phyloP scores from a whole-genome alignment of 1,140 invertebrate species.

The Anadara kagoshimensis region DNA sequence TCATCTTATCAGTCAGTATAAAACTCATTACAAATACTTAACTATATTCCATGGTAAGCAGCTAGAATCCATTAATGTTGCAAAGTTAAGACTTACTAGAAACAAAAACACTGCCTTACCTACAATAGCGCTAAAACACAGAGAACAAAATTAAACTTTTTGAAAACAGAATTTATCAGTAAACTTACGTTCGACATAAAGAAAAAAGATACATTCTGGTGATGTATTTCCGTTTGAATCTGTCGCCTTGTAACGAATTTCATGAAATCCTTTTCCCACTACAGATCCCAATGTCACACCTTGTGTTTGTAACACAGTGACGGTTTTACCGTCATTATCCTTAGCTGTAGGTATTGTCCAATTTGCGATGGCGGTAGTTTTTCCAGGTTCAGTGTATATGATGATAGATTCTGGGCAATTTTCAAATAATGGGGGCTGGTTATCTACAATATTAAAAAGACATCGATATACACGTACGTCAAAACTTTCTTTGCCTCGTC shows the following conservation, averaged over 20 bases:
- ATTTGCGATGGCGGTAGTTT: background rate
- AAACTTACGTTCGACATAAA: slow-evolving; percentile 27
- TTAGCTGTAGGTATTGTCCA: slow-evolving; percentile 15
- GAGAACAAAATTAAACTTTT: too few relatives aligned
- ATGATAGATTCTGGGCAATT: background rate
- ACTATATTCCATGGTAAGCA: too few relatives aligned
- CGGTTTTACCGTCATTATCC: slow-evolving; percentile 20
- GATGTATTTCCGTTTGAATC: slow-evolving; percentile 27
- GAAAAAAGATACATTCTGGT: slow-evolving; percentile 32
- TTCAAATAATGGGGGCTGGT: background rate
- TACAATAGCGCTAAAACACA: too few relatives aligned
- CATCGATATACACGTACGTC: too few relatives aligned
- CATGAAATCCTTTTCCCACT: slow-evolving; percentile 6
- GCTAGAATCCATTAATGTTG: too few relatives aligned
- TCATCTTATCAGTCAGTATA: too few relatives aligned
- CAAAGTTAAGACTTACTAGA: too few relatives aligned
- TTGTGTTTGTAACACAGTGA: slow-evolving; percentile 4
- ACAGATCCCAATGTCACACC: slow-evolving; percentile 4
- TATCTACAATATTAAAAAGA: background rate
- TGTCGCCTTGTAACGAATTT: slow-evolving; percentile 22
- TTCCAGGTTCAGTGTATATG: background rate
- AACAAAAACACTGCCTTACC: too few relatives aligned
- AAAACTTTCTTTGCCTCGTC: too few relatives aligned
- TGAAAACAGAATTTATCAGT: too few relatives aligned
- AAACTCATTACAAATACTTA: too few relatives aligned